These are phyloP conservation scores for Tinea semifulvella DNA, from an alignment of 2,888 invertebrate genomes.

Conservation along the genomic window DNA sequence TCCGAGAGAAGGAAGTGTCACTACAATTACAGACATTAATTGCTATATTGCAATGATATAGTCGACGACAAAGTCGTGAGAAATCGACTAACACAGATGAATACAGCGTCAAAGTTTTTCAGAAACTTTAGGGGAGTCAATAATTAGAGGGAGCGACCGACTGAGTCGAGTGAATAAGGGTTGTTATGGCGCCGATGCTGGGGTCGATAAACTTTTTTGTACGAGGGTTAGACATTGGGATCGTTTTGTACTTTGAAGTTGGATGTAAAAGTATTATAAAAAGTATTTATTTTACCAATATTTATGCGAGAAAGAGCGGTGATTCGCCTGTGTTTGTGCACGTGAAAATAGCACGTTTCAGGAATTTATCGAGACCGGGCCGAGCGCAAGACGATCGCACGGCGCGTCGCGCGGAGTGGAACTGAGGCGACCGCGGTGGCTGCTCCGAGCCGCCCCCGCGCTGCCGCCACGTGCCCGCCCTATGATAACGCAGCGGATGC, in stretches of 20 bases:
- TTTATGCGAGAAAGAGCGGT: neutral
- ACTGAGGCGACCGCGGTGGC: constrained; percentile 39
- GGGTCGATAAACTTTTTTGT: constrained; percentile 57
- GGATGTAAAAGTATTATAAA: no score
- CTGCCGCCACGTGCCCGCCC: constrained; percentile 44
- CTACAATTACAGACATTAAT: constrained; percentile 19
- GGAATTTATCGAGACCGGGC: constrained; percentile 18
- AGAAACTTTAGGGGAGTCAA: constrained; percentile 61
- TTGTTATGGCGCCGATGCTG: constrained; percentile 45
- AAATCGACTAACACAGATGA: constrained; percentile 15
- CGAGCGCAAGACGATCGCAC: constrained; percentile 51
- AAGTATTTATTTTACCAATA: constrained; percentile 3
- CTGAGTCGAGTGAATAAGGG: constrained; percentile 57
- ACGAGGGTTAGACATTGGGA: constrained; percentile 14
- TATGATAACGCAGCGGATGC: constrained; percentile 42
- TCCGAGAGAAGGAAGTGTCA: constrained; percentile 30
- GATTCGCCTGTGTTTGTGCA: neutral
- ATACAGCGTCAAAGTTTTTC: constrained; percentile 25
- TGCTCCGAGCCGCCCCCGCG: constrained; percentile 29
- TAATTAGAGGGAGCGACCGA: constrained; percentile 61
- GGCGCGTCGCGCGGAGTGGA: constrained; percentile 50
- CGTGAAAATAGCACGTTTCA: constrained; percentile 3
- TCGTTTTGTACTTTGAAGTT: no score
- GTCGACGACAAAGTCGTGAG: constrained; percentile 1
- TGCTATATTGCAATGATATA: constrained; percentile 15